Evolutionary conservation across 2,797 vertebrate species (phyloP), one percentile per base, ranked within the genome.

Genomic region (Eutrigla gurnardus): DNA sequence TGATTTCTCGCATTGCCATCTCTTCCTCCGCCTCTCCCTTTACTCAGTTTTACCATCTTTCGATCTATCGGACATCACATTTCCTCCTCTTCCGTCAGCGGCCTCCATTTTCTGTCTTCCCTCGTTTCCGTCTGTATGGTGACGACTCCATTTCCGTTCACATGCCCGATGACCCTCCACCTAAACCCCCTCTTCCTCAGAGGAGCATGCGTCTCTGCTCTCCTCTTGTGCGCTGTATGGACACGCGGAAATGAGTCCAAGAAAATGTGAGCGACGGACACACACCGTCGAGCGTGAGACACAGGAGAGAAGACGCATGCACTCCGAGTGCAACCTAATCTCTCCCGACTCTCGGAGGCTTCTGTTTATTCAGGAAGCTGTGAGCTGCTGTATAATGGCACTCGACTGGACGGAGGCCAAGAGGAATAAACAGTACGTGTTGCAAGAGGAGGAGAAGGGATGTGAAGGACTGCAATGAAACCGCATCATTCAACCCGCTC

Each of bases 301-400:
- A 62, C 37, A 25, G 13, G 9, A 70, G 52, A 49, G 62, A 57
- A 61, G 68, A 77, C 25, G 9, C 49, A 66, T 58, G 47, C 42
- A 65, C 53, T 35, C 57, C 0, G 49, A 80, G 73, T 50, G 70
- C 50, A 80, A 78, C 60, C 78, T 69, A 73, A 85, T 86, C 82
- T 81, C 59, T 66, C 39, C 55, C 25, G 70, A 80, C 78, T 80
- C 58, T 61, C 60, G 7, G 47, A 80, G 60, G 84, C 67, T 71
- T 73, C 74, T 65, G 55, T 82, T 80, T 64, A 83, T 83, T 85
- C 80, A 78, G 46, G 40, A 17, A 65, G 47, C 62, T 59, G 35
- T 57, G 58, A 86, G 63, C 74, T 46, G 71, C 79, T 69, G 33
- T 61, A 14, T 68, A 73, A 79, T 6, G 67, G 53, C 68, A 33